These are phyloP conservation scores for Morpho achilles DNA, from an alignment of 2,888 invertebrate genomes.

Conservation along the genomic window DNA sequence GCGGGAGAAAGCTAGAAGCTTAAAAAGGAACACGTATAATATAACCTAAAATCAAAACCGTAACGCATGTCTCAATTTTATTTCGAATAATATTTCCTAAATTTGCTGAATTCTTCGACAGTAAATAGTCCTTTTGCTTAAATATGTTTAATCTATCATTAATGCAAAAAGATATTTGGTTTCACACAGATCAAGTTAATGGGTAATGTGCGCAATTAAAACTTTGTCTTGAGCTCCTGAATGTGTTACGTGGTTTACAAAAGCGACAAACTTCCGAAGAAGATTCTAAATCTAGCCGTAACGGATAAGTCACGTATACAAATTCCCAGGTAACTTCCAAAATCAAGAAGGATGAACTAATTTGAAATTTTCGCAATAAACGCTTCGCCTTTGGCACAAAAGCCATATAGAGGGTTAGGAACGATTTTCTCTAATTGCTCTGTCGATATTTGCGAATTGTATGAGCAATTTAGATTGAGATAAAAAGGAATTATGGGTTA, in stretches of 20 bases:
- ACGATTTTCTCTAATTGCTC: constrained; percentile 59
- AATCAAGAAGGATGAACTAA: constrained; percentile 54
- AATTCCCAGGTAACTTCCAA: constrained; percentile 53
- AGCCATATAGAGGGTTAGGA: constrained; percentile 47
- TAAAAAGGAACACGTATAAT: no score
- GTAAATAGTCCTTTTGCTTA: background rate
- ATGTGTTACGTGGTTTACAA: constrained; percentile 45
- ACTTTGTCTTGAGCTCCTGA: constrained; percentile 18
- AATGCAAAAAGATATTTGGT: background rate
- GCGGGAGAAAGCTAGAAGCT: no score
- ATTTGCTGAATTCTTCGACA: no score
- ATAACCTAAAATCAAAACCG: no score
- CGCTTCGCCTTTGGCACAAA: constrained; percentile 54
- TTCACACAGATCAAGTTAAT: constrained; percentile 9
- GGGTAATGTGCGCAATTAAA: constrained; percentile 5
- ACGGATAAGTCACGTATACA: constrained; percentile 48
- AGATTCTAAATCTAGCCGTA: constrained; percentile 21
- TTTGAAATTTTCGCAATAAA: constrained; percentile 65
- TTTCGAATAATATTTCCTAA: no score
- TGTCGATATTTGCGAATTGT: constrained; percentile 51
- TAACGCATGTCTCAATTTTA: no score
- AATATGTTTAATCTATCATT: background rate
- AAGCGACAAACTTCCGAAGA: constrained; percentile 43
- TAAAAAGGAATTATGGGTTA: constrained; percentile 50
- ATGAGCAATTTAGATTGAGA: constrained; percentile 67